Conservation (phyloP, 2,888 invertebrate genomes). For the Dilophus febrilis region DNA sequence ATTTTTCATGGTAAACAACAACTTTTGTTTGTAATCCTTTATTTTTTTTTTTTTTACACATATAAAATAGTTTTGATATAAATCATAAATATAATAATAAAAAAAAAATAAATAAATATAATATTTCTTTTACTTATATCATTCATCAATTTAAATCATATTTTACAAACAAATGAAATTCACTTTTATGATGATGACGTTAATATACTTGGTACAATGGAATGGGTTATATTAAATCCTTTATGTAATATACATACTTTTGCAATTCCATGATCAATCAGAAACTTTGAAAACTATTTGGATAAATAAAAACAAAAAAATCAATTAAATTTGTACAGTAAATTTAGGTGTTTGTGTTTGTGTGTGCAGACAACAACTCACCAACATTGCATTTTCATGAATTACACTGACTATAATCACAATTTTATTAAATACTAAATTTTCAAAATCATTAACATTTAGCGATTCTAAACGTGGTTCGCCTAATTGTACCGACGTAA, state of each 20-base stretch:
- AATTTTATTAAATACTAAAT: slow-evolving; percentile 40
- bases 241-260: slow-evolving; percentile 76
- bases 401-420: slow-evolving; percentile 63
- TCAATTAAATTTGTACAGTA: slow-evolving; percentile 20
- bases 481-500: slow-evolving; percentile 56
- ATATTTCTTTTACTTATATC: too few relatives aligned
- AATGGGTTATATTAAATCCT: slow-evolving; percentile 62
- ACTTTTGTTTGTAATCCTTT: too few relatives aligned
- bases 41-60: too few relatives aligned
- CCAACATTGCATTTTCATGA: slow-evolving; percentile 59
- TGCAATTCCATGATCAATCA: slow-evolving; percentile 59
- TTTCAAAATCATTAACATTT: slow-evolving; percentile 42
- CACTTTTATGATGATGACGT: not conserved
- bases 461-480: slow-evolving; percentile 52
- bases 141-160: not conserved
- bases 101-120: too few relatives aligned
- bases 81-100: too few relatives aligned
- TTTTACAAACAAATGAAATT: not conserved
- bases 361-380: too few relatives aligned
- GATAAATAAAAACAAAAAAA: slow-evolving; percentile 9
- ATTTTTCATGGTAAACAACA: too few relatives aligned
- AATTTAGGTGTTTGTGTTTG: not conserved
- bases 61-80: too few relatives aligned
- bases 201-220: slow-evolving; percentile 40
- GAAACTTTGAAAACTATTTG: slow-evolving; percentile 68